phyloP scores from a whole-genome alignment of 2,113 vertebrate genomes.

The cat (Felis catus) region F.catus_Fca126_mat1.0 CM031414.1:78531001-78531500 shows the following conservation, averaged over 20 bases:
- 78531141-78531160: not conserved
- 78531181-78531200: not conserved
- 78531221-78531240: not conserved
- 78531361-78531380: not conserved
- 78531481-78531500: conserved; percentile 18
- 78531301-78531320: conserved; percentile 10
- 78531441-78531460: not conserved
- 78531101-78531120: not conserved
- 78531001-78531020: not conserved
- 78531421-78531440: not conserved
- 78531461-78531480: not conserved
- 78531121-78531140: not conserved
- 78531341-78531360: not conserved
- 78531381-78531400: conserved; percentile 15
- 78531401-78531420: not conserved
- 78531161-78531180: not conserved
- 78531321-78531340: conserved; percentile 25
- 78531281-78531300: not conserved
- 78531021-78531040: not conserved
- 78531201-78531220: not conserved
- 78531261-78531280: conserved; percentile 38
- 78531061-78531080: not conserved
- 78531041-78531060: not conserved
- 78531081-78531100: not conserved
- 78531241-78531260: not conserved